phyloP scores from a whole-genome alignment of 2,113 vertebrate species.

The Solea solea region DNA sequence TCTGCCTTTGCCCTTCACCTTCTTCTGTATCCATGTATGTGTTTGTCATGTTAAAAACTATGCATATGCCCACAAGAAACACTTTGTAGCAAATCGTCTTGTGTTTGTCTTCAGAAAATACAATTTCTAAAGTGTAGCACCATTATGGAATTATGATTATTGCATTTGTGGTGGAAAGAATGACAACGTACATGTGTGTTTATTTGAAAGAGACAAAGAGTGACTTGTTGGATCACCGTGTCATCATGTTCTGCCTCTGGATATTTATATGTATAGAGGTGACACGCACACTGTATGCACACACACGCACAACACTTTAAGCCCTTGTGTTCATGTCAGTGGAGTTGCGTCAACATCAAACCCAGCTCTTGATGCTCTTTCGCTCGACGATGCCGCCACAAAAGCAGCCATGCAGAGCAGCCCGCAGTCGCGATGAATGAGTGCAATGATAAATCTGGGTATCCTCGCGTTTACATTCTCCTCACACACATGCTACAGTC shows the following conservation, averaged over 20 bases:
- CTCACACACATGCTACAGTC: not conserved
- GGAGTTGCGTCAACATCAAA: constrained; percentile 37
- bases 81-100: constrained; percentile 15
- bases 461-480: not conserved
- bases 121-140: constrained; percentile 25
- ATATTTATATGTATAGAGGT: constrained; percentile 13
- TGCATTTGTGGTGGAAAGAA: constrained; percentile 12
- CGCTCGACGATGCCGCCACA: constrained; percentile 16
- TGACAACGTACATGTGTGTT: not conserved
- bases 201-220: not conserved
- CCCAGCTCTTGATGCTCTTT: constrained; percentile 30
- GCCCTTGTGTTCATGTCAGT: constrained; percentile 2
- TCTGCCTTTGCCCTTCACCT: constrained; percentile 5
- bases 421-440: not conserved
- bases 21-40: constrained; percentile 25
- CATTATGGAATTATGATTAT: not conserved
- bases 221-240: constrained; percentile 21
- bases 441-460: constrained; percentile 12
- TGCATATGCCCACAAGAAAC: not conserved
- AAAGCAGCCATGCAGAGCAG: constrained; percentile 22
- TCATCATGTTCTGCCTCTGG: constrained; percentile 35
- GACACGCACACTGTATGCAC: not conserved
- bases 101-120: constrained; percentile 58
- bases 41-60: constrained; percentile 28
- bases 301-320: not conserved